Evolutionary conservation across 2,113 vertebrate genomes (phyloP), one percentile per base, ranked within the genome.

Genomic region (Takifugu bimaculatus): DNA sequence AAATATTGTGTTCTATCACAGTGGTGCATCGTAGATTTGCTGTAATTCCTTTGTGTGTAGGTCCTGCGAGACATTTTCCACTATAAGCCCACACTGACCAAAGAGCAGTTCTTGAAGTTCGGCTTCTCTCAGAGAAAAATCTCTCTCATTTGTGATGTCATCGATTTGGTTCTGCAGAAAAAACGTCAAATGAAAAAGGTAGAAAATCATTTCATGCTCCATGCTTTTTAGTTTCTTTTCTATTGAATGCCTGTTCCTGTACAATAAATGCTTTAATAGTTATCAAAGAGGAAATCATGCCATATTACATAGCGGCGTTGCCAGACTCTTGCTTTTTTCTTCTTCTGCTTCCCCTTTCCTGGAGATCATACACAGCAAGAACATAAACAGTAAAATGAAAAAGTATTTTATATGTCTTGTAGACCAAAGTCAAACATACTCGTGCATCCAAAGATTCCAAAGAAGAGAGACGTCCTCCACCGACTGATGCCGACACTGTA

Each of bases 81-180:
- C 25, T 97, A 96, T 71, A 97, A 96, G 74, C 96, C 97, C 6
- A 35, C 96, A 56, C 82, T 99, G 78, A 93, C 92, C 27, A 96
- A 95, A 87, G 92, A 96, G 43, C 96, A 99, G 68, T 96, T 98
- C 83, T 92, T 98, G 29, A 95, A 97, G 61, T 88, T 78, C 73
- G 95, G 94, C 25, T 99, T 96, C 84, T 92, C 93, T 0, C 94
- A 96, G 74, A 92, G 94, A 79, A 99, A 97, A 88, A 93, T 96
- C 35, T 91, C 93, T 54, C 84, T 96, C 57, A 70, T 92, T 53
- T 98, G 95, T 87, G 95, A 98, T 57, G 73, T 98, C 81, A 93
- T 98, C 73, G 91, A 88, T 78, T 84, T 90, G 53, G 92, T 95
- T 52, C 86, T 93, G 72, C 91, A 91, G 78, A 95, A 91, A 72